Percentiles rank a stretch among this genome's conserved stretches.
Conservation (phyloP, 1,140 invertebrate species). For the Nasonia longicornis region DNA sequence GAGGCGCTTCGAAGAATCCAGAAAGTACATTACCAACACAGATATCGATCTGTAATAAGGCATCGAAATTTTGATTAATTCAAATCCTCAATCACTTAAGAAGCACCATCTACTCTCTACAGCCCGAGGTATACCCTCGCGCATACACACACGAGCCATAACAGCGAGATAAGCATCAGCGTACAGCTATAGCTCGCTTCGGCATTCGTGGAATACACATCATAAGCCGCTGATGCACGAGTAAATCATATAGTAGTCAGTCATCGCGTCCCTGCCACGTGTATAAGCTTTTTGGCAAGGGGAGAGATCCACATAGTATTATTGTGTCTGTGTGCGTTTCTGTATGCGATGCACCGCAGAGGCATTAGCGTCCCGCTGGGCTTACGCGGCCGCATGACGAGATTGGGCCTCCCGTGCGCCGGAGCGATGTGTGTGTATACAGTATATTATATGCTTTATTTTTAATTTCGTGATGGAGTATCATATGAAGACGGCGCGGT, state of each 20-base stretch:
- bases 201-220: conserved; percentile 15
- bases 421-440: neutral
- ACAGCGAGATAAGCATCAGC: conserved; percentile 16
- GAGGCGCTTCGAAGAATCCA: neutral
- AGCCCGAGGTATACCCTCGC: neutral
- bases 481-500: neutral
- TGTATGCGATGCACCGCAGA: neutral
- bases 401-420: conserved; percentile 14
- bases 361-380: conserved; percentile 38
- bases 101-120: neutral
- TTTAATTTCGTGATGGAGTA: conserved; percentile 1
- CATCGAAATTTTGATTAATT: neutral
- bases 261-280: conserved; percentile 7
- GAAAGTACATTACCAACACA: neutral
- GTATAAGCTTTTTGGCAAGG: conserved; percentile 31
- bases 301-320: conserved; percentile 24
- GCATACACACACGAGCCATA: neutral
- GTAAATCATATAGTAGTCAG: conserved; percentile 13
- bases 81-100: conserved; percentile 3
- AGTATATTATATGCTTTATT: neutral
- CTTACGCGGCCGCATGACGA: neutral
- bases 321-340: neutral
- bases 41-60: neutral
- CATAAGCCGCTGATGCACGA: neutral
- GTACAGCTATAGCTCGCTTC: neutral